Base-by-base conservation (phyloP, 2,888 invertebrate genomes). In the Cheilosia grossa region DNA sequence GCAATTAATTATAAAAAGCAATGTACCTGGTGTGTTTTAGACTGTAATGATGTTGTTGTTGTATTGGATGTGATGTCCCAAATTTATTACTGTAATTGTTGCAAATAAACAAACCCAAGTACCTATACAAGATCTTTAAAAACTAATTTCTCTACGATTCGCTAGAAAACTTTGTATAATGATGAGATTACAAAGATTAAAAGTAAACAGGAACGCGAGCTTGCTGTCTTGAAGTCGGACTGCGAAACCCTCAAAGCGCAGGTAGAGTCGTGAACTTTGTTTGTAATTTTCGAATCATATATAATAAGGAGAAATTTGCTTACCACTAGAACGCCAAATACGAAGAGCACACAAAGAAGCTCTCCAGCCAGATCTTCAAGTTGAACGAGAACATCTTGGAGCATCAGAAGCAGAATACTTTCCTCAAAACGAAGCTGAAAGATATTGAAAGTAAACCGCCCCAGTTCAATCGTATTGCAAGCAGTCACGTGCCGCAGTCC, bases 141-240 rank as follows among this genome's bases (percentile, higher is more conserved):
- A 79, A 67, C 77, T 78, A 61, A 81, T 64, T 70, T 88, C 30
- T 51, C 30, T 82, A 54, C 59, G 42, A 87, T 80, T 80, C 5
- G 17, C 66, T 87, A 92, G 92, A 92, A 91, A 88, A 89, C 89
- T 19, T 88, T 92, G 33, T 92, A 91, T 80, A 90, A 89, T 67
- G 90, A 90, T 73, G 92, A 92, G 88, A 89, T 91, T 64, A 85
- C 88, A 5, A 91, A 91, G 88, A 90, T 91, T 88, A 92, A 90
- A 88, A 88, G 87, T 53, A 92, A 91, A 85, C 90, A 91, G 86
- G 91, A 92, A 69, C 89, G 90, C 30, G 91, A 91, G 82, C 78
- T 88, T 40, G 86, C 88, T 10, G 83, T 77, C 30, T 59, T 88
- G 24, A 89, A 89, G 63, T 79, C 87, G 13, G 89, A 91, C 80